A percentile compares a stretch with the other conserved stretches of the same genome.
Evolutionary conservation across 2,888 invertebrate species (phyloP).

Genomic region (Scaptomyza caliginosa): DNA sequence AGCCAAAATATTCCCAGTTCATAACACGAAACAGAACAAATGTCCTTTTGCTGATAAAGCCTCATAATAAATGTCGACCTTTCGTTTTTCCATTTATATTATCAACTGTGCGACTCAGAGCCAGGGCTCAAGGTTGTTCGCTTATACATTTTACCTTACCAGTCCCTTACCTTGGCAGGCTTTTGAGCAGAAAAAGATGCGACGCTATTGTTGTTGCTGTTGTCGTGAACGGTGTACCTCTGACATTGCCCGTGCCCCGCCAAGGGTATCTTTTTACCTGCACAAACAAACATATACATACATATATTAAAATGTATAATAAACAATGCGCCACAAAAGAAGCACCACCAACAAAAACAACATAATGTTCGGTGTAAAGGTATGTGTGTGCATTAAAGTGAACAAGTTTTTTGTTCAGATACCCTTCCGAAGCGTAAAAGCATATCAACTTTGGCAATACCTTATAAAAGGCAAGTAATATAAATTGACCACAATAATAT

Average conservation of each 20-base stretch:
- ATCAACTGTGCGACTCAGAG: slow-evolving; percentile 64
- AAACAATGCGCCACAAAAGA: slow-evolving; percentile 54
- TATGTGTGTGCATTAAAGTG: slow-evolving; percentile 35
- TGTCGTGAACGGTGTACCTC: slow-evolving; percentile 4
- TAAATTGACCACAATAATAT: too few species aligned
- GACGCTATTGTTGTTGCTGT: slow-evolving; percentile 10
- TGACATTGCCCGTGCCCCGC: slow-evolving; percentile 14
- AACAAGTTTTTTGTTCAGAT: slow-evolving; percentile 31
- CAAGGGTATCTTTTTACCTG: slow-evolving; percentile 32
- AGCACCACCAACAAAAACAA: slow-evolving; percentile 28
- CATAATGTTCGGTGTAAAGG: slow-evolving; percentile 4
- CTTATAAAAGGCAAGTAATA: too few species aligned
- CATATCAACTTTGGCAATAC: background rate
- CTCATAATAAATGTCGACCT: slow-evolving; percentile 84
- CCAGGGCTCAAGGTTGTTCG: slow-evolving; percentile 25
- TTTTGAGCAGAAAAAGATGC: slow-evolving; percentile 33
- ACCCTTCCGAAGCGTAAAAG: background rate
- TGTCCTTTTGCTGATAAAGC: slow-evolving; percentile 84
- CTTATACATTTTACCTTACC: background rate
- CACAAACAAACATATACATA: slow-evolving; percentile 40
- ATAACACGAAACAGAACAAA: slow-evolving; percentile 80
- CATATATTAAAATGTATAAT: slow-evolving; percentile 77
- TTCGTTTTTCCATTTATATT: slow-evolving; percentile 84
- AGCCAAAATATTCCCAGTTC: slow-evolving; percentile 72
- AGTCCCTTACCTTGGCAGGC: slow-evolving; percentile 24